Percentiles rank a stretch among this genome's conserved stretches.
Conservation (phyloP, 2,797 vertebrate genomes). For the Eulemur mongoz region DNA sequence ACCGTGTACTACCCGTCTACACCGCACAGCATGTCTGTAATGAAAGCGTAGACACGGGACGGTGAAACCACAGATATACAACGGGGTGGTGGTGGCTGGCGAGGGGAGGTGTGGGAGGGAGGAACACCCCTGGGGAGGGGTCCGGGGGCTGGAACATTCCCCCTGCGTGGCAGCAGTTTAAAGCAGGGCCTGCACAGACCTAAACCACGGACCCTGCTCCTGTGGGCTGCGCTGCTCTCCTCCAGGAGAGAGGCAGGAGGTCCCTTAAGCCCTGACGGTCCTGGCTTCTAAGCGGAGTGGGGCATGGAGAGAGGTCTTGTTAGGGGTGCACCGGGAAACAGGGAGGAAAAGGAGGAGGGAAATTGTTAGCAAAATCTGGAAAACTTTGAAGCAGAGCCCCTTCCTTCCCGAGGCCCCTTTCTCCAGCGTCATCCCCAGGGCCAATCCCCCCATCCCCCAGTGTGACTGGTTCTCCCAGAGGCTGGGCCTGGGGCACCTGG, state of each 20-base stretch:
- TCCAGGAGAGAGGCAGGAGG: rapidly evolving
- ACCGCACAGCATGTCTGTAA: background rate
- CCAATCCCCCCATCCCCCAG: rapidly evolving
- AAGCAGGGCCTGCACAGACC: background rate
- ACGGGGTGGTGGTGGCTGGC: too few species aligned
- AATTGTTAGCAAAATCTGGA: background rate
- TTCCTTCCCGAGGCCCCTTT: rapidly evolving
- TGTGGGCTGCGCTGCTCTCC: rapidly evolving
- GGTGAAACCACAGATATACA: background rate
- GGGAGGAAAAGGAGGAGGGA: background rate
- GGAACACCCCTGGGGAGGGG: background rate
- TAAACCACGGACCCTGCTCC: background rate
- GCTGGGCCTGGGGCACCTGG: background rate
- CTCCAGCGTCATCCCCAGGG: background rate
- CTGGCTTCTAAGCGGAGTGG: background rate
- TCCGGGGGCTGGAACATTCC: background rate
- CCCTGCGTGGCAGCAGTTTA: background rate
- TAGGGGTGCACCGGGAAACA: background rate
- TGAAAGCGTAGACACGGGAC: background rate
- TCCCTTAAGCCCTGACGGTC: background rate
- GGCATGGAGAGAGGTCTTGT: background rate
- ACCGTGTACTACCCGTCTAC: background rate
- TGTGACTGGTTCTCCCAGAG: background rate
- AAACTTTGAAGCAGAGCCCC: background rate
- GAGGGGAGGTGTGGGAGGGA: background rate